Conservation (phyloP, 1,140 invertebrate genomes). For the Trichonephila clavipes region DNA sequence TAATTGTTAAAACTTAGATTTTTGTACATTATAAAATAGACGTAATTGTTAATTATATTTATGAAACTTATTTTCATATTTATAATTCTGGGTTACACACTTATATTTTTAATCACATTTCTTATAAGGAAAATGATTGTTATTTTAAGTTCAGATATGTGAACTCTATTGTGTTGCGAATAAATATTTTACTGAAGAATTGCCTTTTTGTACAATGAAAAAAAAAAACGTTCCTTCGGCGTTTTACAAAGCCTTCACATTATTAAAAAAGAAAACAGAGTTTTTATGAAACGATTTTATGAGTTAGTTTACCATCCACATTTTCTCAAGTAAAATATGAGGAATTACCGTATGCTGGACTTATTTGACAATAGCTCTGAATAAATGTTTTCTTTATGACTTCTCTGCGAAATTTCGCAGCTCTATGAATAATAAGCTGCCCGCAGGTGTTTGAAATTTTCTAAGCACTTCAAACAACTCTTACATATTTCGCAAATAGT, state of each 20-base stretch:
- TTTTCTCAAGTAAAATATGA: background rate
- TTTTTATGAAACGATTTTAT: background rate
- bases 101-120: too few relatives aligned
- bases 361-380: background rate
- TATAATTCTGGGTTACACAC: too few relatives aligned
- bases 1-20: too few relatives aligned
- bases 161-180: too few relatives aligned
- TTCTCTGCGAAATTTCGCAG: background rate
- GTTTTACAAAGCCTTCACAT: background rate
- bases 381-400: constrained; percentile 10
- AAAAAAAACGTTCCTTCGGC: background rate
- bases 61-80: too few relatives aligned
- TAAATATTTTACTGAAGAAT: background rate
- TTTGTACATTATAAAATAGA: too few relatives aligned
- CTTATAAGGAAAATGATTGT: too few relatives aligned
- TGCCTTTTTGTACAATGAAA: background rate
- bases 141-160: too few relatives aligned
- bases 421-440: background rate
- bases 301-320: background rate
- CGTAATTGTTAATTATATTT: too few relatives aligned
- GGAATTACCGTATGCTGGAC: background rate
- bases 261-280: too few relatives aligned
- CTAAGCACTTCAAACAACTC: background rate
- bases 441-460: constrained; percentile 10
- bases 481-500: background rate